A percentile compares a stretch with the other conserved stretches of the same genome.
phyloP scores from a whole-genome alignment of 2,888 invertebrate genomes.

The Xylota sylvarum region DNA sequence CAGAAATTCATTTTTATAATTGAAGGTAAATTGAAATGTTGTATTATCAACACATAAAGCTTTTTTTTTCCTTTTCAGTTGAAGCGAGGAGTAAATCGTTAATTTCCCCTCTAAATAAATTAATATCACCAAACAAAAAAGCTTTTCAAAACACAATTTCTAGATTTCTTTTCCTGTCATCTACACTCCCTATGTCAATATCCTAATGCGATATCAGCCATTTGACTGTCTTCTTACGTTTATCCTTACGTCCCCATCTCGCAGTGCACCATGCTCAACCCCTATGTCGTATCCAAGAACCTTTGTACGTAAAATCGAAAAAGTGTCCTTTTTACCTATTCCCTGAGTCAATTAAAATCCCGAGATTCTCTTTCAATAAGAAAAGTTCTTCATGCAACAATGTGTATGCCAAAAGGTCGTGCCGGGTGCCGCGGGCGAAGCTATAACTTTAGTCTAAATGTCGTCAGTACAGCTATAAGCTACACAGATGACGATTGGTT shows the following conservation, averaged over 20 bases:
- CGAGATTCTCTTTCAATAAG: conserved; percentile 24
- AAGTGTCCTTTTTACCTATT: conserved; percentile 45
- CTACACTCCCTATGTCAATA: conserved; percentile 39
- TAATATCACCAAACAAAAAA: neutral
- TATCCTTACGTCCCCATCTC: conserved; percentile 20
- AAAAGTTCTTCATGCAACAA: conserved; percentile 51
- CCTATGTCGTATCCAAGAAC: neutral
- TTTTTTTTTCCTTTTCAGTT: too few relatives aligned
- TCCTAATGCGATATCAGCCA: conserved; percentile 52
- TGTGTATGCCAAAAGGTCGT: conserved; percentile 16
- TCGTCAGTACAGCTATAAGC: conserved; percentile 32
- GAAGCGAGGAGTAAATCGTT: too few relatives aligned
- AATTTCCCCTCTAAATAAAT: too few relatives aligned
- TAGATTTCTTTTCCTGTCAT: conserved; percentile 33
- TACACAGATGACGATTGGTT: conserved; percentile 35
- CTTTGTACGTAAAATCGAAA: conserved; percentile 11
- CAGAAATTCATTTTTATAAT: too few relatives aligned
- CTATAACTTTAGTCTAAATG: conserved; percentile 37
- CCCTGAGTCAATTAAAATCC: conserved; percentile 65
- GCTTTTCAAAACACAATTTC: neutral
- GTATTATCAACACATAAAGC: too few relatives aligned
- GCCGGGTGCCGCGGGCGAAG: neutral
- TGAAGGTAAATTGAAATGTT: too few relatives aligned
- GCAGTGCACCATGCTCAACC: conserved; percentile 13
- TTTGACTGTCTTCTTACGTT: conserved; percentile 40